Evolutionary conservation across 2,113 vertebrate genomes (phyloP).

Genomic region (Halichoeres trimaculatus): DNA sequence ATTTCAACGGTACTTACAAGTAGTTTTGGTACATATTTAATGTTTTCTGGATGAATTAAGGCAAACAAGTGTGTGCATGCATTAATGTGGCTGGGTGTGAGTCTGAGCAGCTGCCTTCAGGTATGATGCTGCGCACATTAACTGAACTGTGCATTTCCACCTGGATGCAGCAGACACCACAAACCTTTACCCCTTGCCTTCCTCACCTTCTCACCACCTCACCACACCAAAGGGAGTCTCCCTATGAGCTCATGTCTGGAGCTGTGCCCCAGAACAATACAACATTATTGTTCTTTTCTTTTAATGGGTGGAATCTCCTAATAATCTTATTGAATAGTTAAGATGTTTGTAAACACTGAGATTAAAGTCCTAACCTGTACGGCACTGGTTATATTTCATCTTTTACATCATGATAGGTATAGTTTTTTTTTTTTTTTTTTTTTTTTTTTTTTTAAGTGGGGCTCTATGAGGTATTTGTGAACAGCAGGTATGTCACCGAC

Average conservation of each 20-base stretch:
- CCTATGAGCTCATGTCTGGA: slow-evolving; percentile 71
- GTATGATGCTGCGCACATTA: not conserved
- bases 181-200: slow-evolving; percentile 27
- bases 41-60: slow-evolving; percentile 28
- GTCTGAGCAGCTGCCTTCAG: not conserved
- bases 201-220: not conserved
- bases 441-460: too few relatives aligned
- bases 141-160: slow-evolving; percentile 23
- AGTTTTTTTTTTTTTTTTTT: too few relatives aligned
- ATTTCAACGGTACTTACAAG: not conserved
- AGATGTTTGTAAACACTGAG: too few relatives aligned
- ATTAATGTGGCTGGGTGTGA: slow-evolving; percentile 15
- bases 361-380: too few relatives aligned
- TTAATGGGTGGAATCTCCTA: not conserved
- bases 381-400: too few relatives aligned
- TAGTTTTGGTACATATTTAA: not conserved
- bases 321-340: too few relatives aligned
- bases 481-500: too few relatives aligned
- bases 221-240: slow-evolving; percentile 58
- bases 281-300: not conserved
- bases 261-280: slow-evolving; percentile 9
- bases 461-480: too few relatives aligned
- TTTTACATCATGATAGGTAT: too few relatives aligned
- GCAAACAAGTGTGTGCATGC: slow-evolving; percentile 39
- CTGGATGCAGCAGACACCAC: slow-evolving; percentile 51